Evolutionary conservation across 2,888 invertebrate species (phyloP).

Genomic region (Agrochola litura): DNA sequence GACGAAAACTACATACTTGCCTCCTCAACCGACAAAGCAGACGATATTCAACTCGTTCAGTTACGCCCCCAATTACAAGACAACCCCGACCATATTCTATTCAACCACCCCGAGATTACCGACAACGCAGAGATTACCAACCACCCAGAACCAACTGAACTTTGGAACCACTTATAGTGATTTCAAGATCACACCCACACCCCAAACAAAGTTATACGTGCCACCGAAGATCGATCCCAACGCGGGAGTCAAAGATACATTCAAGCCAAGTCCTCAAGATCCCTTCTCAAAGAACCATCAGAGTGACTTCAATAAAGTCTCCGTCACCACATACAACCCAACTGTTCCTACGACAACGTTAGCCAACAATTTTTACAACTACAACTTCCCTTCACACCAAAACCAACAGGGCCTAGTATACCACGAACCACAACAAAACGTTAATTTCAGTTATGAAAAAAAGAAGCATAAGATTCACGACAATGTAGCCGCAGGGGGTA

Average conservation of each 20-base stretch:
- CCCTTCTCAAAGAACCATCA: constrained; percentile 83
- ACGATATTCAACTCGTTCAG: constrained; percentile 85
- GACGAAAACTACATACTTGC: constrained; percentile 84
- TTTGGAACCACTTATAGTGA: constrained; percentile 83
- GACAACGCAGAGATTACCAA: constrained; percentile 80
- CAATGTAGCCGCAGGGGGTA: constrained; percentile 80
- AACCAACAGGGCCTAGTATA: constrained; percentile 80
- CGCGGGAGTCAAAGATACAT: constrained; percentile 77
- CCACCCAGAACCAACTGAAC: constrained; percentile 80
- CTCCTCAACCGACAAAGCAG: constrained; percentile 83
- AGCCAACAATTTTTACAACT: constrained; percentile 78
- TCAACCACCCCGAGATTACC: constrained; percentile 83
- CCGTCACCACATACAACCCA: constrained; percentile 85
- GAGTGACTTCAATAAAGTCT: constrained; percentile 80
- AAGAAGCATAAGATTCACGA: constrained; percentile 83
- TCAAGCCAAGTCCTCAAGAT: constrained; percentile 88
- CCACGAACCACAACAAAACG: constrained; percentile 76
- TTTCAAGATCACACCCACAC: constrained; percentile 87
- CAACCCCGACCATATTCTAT: constrained; percentile 78
- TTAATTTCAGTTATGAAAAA: constrained; percentile 76
- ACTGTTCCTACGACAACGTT: constrained; percentile 77
- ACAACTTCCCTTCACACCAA: constrained; percentile 78
- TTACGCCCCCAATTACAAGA: constrained; percentile 82
- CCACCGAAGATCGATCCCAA: constrained; percentile 84
- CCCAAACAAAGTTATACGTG: constrained; percentile 81